A percentile compares a stretch with the other conserved stretches of the same genome.
Conservation (phyloP, 2,888 invertebrate genomes). For the Dioctria rufipes region DNA sequence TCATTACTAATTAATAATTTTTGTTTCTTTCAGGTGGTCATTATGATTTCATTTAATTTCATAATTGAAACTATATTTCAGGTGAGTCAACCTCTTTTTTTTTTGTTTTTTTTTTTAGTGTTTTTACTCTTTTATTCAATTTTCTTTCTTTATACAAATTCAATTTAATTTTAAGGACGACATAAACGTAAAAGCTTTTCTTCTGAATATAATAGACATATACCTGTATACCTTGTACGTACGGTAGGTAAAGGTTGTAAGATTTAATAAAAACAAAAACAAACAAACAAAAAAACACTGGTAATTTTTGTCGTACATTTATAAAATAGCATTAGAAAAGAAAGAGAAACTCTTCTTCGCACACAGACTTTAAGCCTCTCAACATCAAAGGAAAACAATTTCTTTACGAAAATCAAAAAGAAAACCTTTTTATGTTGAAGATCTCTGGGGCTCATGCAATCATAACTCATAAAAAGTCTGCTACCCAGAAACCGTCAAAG, state of each 20-base stretch:
- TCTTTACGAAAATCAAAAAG: constrained; percentile 18
- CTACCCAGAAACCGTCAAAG: constrained; percentile 46
- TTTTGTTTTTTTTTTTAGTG: background rate
- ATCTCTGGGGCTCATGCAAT: constrained; percentile 26
- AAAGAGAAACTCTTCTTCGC: background rate
- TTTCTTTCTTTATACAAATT: no score
- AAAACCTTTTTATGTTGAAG: constrained; percentile 34
- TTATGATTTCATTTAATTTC: constrained; percentile 44
- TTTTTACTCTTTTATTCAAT: no score
- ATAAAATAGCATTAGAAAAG: constrained; percentile 35
- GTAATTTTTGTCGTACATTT: no score
- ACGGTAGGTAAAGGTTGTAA: no score
- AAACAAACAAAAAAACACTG: no score
- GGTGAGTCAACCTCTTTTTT: constrained; percentile 29
- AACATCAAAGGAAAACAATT: constrained; percentile 32
- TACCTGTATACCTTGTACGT: no score
- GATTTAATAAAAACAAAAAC: no score
- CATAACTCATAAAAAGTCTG: constrained; percentile 48
- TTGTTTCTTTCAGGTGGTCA: constrained; percentile 49
- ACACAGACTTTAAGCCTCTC: background rate
- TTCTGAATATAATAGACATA: no score
- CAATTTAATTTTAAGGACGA: no score
- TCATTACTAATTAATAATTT: constrained; percentile 48
- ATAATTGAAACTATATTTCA: constrained; percentile 41
- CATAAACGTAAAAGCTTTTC: no score